Base-by-base conservation (phyloP, 1,140 invertebrate genomes). In the Cydia amplana region DNA sequence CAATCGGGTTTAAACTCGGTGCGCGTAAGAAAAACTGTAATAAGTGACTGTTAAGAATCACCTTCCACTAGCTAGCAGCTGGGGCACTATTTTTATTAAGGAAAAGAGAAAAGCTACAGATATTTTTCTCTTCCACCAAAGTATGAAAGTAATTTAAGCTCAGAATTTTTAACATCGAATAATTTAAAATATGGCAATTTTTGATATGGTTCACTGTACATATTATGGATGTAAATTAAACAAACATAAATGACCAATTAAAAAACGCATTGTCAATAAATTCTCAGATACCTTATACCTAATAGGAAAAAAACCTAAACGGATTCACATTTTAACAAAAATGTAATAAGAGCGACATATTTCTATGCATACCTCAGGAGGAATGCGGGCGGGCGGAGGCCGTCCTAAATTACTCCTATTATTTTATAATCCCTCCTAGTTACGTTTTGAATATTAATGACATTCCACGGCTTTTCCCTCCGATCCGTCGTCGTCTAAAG, bases 381-480 rank as follows among this genome's bases (percentile, higher is more conserved):
- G 46, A 23, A 72, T 76, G 76, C 77, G 82, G 81, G 77, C 79
- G 85, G 78, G 79, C 85, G 84, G 85, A 84, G 87, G 85, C 89
- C 88, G 82, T 82, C 85, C 89, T 81, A 92, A 91, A 91, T 91
- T 91, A 91, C 89, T 91, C 85, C 91, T 92, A 92, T 92, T 91
- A 91, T 92, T 91, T 91, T 91, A 90, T 92, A 92, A 92, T 91
- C 87, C 90, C 89, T 89, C 88, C 88, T 87, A 87, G 84, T 91
- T 90, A 91, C 85, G 86, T 91, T 91, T 88, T 88, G 89, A 93
- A 93, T 91, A 93, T 93, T 93, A 91, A 93, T 91, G 79, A 88
- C 89, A 91, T 91, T 91, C 91, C 90, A 83, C 76, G 83, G 87
- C 84, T 85, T 89, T 85, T 89, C 86, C 82, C 81, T 84, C 76